Evolutionary conservation across 1,140 invertebrate genomes (phyloP).

Genomic region (Drosophila kurseongensis): DNA sequence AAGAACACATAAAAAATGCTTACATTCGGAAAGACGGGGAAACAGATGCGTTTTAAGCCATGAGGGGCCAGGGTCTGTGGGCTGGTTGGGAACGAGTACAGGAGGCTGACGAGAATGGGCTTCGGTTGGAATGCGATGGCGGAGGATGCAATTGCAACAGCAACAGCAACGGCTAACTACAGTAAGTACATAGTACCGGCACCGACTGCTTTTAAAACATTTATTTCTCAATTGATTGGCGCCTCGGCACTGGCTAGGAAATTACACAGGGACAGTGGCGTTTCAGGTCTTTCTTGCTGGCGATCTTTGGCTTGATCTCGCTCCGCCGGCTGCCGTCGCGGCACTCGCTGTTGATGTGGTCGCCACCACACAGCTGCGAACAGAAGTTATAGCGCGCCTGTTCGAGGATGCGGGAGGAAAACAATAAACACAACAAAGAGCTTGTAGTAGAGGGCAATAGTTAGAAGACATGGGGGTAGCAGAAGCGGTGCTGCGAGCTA

Average conservation of each 20-base stretch:
- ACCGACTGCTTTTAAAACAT: conserved; percentile 41
- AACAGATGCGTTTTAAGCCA: conserved; percentile 14
- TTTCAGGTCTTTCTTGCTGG: conserved; percentile 31
- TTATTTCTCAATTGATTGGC: conserved; percentile 60
- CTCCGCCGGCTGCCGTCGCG: conserved; percentile 30
- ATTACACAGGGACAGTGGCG: conserved; percentile 59
- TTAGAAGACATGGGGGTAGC: conserved; percentile 36
- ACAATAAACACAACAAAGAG: conserved; percentile 74
- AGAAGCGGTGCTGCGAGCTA: conserved; percentile 27
- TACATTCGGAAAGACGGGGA: neutral
- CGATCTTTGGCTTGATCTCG: conserved; percentile 33
- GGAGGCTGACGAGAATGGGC: neutral
- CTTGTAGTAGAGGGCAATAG: conserved; percentile 65
- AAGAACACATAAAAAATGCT: neutral
- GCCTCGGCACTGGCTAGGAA: conserved; percentile 27
- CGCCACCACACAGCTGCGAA: conserved; percentile 54
- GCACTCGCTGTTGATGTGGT: conserved; percentile 20
- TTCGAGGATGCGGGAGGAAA: conserved; percentile 66
- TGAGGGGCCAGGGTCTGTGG: conserved; percentile 6
- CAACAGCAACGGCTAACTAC: conserved; percentile 31
- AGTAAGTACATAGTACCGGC: conserved; percentile 29
- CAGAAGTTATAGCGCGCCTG: conserved; percentile 74
- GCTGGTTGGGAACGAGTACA: conserved; percentile 3
- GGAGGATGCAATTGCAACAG: conserved; percentile 8
- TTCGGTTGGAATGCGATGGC: conserved; percentile 11